These are phyloP conservation scores for Phyllotis vaccarum DNA, from an alignment of 2,797 vertebrate species.

Conservation along the genomic window DNA sequence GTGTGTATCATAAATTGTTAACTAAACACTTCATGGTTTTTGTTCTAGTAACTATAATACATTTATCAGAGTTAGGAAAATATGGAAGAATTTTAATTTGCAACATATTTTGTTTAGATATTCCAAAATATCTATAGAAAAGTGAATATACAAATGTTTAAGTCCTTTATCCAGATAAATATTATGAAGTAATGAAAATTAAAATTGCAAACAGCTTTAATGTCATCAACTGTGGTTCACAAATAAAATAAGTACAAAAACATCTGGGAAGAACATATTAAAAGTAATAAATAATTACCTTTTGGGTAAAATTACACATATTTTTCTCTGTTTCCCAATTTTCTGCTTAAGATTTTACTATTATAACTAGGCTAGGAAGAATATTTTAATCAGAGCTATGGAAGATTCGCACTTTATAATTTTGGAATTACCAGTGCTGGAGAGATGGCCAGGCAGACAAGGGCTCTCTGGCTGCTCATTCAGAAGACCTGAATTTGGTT, in stretches of 20 bases:
- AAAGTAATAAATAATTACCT: neutral
- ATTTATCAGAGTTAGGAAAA: constrained; percentile 44
- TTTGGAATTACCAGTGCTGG: neutral
- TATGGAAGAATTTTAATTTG: neutral
- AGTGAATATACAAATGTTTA: neutral
- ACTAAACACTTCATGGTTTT: neutral
- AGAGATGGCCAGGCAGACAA: too few relatives aligned
- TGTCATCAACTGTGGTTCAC: neutral
- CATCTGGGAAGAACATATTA: neutral
- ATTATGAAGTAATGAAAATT: constrained; percentile 28
- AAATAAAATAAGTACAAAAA: constrained; percentile 21
- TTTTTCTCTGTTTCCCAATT: neutral
- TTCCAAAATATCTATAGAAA: neutral
- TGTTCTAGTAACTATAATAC: neutral
- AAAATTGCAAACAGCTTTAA: neutral
- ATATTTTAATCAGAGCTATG: neutral
- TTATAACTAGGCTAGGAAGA: constrained; percentile 15
- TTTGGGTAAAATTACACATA: neutral
- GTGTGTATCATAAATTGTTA: neutral
- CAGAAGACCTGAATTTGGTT: neutral
- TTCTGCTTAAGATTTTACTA: neutral
- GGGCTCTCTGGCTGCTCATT: neutral
- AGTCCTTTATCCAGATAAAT: constrained; percentile 6
- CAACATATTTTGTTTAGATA: constrained; percentile 12
- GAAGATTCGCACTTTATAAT: neutral